Evolutionary conservation across 1,140 invertebrate genomes (phyloP).

Genomic region (Lucilia cuprina): DNA sequence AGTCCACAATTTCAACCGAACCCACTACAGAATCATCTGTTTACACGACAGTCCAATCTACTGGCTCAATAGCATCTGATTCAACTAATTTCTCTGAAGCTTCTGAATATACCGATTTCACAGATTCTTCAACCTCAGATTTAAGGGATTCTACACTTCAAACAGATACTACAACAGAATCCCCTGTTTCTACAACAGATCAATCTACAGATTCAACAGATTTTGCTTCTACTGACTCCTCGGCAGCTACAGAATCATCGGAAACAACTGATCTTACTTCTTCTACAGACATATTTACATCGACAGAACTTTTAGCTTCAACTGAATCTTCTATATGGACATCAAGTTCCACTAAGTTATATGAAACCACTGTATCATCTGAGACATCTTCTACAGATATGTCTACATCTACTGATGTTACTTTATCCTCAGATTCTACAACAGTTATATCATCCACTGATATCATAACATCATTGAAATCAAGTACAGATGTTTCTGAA

Average conservation of each 20-base stretch:
- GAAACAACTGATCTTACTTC: constrained; percentile 22
- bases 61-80: background rate
- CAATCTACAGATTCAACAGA: constrained; percentile 35
- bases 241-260: constrained; percentile 36
- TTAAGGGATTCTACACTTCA: constrained; percentile 36
- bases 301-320: constrained; percentile 39
- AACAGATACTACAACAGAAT: constrained; percentile 41
- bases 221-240: constrained; percentile 36
- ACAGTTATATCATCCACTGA: background rate
- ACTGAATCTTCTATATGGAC: background rate
- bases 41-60: background rate
- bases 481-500: constrained; percentile 38
- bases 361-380: constrained; percentile 13
- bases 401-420: background rate
- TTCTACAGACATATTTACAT: background rate
- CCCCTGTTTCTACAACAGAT: constrained; percentile 38
- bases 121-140: constrained; percentile 28
- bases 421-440: background rate
- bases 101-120: too few relatives aligned
- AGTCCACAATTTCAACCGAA: too few relatives aligned
- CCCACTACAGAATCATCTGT: constrained; percentile 35
- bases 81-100: constrained; percentile 8
- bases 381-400: constrained; percentile 3
- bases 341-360: background rate
- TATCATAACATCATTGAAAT: background rate